Evolutionary conservation across 2,113 vertebrate genomes (phyloP).

Genomic region (Oostethus manadensis): DNA sequence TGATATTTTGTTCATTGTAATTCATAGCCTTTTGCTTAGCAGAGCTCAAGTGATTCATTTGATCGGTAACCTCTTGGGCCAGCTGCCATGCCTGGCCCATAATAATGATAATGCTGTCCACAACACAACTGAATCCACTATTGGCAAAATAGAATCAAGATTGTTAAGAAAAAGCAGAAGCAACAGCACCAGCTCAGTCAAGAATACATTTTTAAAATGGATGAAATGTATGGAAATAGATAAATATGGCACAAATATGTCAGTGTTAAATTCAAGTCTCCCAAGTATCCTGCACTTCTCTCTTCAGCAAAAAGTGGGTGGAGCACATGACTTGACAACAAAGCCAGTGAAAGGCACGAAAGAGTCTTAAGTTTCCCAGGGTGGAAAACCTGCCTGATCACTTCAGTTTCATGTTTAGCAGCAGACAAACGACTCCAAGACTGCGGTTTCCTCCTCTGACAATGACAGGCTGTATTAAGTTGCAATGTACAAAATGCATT

Average conservation of each 20-base stretch:
- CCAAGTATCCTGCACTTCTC: background rate
- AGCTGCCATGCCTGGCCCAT: constrained; percentile 10
- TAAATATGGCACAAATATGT: constrained; percentile 5
- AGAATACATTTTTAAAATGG: background rate
- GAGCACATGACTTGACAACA: constrained; percentile 4
- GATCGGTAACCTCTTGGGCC: constrained; percentile 17
- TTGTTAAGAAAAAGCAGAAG: constrained; percentile 10
- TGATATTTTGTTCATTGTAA: background rate
- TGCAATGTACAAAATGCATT: constrained; percentile 15
- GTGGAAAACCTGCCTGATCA: constrained; percentile 9
- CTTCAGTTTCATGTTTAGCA: constrained; percentile 2
- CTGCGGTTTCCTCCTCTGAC: constrained; percentile 13
- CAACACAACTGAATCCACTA: constrained; percentile 19
- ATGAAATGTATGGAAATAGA: constrained; percentile 1
- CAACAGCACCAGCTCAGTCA: constrained; percentile 10
- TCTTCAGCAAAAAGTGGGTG: background rate
- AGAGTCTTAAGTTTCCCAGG: constrained; percentile 12
- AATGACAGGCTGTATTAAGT: constrained; percentile 14
- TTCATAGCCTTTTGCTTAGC: background rate
- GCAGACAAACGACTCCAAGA: constrained; percentile 1
- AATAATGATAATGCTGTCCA: constrained; percentile 7
- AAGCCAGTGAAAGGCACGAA: constrained; percentile 10
- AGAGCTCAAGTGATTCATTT: constrained; percentile 11
- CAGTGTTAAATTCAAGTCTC: constrained; percentile 7
- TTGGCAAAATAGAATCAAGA: constrained; percentile 20